Percentiles rank a stretch among this genome's conserved stretches.
Conservation (phyloP, 2,888 invertebrate genomes). For the Choristoneura rosaceana region DNA sequence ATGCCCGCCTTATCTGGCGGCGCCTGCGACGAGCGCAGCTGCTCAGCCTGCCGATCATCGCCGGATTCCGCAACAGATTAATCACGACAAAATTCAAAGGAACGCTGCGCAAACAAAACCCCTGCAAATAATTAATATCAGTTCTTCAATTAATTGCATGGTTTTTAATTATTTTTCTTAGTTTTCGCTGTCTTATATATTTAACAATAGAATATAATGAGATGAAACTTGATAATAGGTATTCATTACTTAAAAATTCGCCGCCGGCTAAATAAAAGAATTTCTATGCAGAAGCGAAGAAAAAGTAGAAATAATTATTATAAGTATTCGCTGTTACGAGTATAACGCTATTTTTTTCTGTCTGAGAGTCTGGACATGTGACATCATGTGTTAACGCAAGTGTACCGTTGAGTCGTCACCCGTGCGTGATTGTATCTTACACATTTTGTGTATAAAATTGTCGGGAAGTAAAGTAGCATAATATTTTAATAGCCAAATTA, state of each 20-base stretch:
- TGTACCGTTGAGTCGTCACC: not conserved
- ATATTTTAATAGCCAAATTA: not conserved
- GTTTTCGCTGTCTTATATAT: not conserved
- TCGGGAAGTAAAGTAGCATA: not conserved
- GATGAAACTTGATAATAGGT: not conserved
- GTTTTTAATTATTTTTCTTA: not conserved
- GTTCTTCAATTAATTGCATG: not conserved
- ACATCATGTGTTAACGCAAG: not conserved
- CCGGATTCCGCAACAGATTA: slow-evolving; percentile 55
- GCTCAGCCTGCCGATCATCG: slow-evolving; percentile 57
- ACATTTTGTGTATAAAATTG: not conserved
- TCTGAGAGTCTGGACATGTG: not conserved
- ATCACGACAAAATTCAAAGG: slow-evolving; percentile 54
- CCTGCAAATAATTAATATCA: slow-evolving; percentile 17
- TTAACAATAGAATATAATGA: not conserved
- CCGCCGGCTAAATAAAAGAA: no score
- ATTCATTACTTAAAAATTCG: not conserved
- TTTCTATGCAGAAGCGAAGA: no score
- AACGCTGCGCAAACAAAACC: slow-evolving; percentile 42
- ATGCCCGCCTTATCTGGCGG: slow-evolving; percentile 71
- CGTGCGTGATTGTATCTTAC: not conserved
- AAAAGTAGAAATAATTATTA: no score
- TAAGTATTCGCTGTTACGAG: not conserved
- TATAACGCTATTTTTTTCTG: not conserved
- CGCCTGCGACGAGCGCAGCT: slow-evolving; percentile 63